phyloP scores from a whole-genome alignment of 2,113 vertebrate species.

The Cyprinodon tularosa region DNA sequence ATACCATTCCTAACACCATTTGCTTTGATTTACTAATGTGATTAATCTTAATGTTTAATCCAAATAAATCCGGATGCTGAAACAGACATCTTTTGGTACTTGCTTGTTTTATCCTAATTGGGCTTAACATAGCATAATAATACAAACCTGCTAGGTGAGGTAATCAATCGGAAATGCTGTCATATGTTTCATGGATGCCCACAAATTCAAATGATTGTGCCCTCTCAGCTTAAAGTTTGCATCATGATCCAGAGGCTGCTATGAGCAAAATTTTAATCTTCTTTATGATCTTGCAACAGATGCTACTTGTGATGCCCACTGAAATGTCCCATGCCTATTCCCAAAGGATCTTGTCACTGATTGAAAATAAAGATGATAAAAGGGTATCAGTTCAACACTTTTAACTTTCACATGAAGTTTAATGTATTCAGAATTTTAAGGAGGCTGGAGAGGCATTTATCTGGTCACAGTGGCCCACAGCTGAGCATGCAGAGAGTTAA shows the following conservation, averaged over 20 bases:
- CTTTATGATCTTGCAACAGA: neutral
- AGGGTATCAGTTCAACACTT: slow-evolving; percentile 5
- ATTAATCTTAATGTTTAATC: neutral
- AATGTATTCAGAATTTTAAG: slow-evolving; percentile 52
- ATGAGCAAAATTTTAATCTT: neutral
- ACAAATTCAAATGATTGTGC: slow-evolving; percentile 23
- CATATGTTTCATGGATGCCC: slow-evolving; percentile 43
- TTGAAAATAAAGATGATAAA: neutral
- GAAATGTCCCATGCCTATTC: slow-evolving; percentile 1
- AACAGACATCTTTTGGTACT: neutral
- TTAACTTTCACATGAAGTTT: slow-evolving; percentile 33
- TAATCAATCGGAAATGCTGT: slow-evolving; percentile 36
- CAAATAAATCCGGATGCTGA: neutral
- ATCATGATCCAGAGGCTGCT: slow-evolving; percentile 17
- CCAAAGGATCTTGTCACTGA: slow-evolving; percentile 11
- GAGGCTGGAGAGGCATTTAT: slow-evolving; percentile 40
- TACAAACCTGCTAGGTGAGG: slow-evolving; percentile 34
- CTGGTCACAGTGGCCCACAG: slow-evolving; percentile 49
- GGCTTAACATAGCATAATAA: slow-evolving; percentile 38
- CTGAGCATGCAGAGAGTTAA: slow-evolving; percentile 32
- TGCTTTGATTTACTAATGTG: neutral
- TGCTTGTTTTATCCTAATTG: neutral
- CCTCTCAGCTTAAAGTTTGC: slow-evolving; percentile 36
- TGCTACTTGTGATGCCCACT: neutral
- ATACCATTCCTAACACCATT: neutral